Conservation (phyloP, 2,113 vertebrate genomes). For the Chaetodon trifascialis region DNA sequence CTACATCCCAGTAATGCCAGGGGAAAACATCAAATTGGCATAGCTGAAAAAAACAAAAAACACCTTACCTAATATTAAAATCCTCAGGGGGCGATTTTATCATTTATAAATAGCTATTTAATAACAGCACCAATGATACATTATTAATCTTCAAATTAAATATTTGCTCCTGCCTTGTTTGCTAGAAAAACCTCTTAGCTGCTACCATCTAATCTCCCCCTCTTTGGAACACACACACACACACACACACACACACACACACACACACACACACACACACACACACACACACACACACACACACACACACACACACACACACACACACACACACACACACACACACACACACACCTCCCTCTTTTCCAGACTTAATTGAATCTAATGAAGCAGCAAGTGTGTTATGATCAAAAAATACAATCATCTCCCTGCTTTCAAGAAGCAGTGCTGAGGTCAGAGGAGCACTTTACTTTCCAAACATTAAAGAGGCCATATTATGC, state of each 20-base stretch:
- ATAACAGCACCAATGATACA: conserved; percentile 81
- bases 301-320: conserved; percentile 28
- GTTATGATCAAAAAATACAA: conserved; percentile 46
- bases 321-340: conserved; percentile 34
- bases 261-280: conserved; percentile 32
- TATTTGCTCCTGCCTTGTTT: conserved; percentile 80
- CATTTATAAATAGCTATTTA: conserved; percentile 82
- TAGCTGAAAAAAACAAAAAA: neutral
- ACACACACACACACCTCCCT: conserved; percentile 18
- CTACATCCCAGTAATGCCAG: conserved; percentile 24
- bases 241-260: conserved; percentile 29
- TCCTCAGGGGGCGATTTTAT: conserved; percentile 70
- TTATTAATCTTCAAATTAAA: conserved; percentile 85
- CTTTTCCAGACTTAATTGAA: conserved; percentile 60
- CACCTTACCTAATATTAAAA: conserved; percentile 41
- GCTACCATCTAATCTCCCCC: conserved; percentile 71
- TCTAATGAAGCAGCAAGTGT: conserved; percentile 65
- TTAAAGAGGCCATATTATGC: too few species aligned
- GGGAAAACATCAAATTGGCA: conserved; percentile 28
- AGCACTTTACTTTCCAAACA: neutral
- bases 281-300: conserved; percentile 21
- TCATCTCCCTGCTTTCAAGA: neutral
- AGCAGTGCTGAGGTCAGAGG: conserved; percentile 14
- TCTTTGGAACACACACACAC: conserved; percentile 57
- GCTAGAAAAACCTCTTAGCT: conserved; percentile 67